Evolutionary conservation across 2,888 invertebrate species (phyloP).

Genomic region (Stegana nigrithorax): DNA sequence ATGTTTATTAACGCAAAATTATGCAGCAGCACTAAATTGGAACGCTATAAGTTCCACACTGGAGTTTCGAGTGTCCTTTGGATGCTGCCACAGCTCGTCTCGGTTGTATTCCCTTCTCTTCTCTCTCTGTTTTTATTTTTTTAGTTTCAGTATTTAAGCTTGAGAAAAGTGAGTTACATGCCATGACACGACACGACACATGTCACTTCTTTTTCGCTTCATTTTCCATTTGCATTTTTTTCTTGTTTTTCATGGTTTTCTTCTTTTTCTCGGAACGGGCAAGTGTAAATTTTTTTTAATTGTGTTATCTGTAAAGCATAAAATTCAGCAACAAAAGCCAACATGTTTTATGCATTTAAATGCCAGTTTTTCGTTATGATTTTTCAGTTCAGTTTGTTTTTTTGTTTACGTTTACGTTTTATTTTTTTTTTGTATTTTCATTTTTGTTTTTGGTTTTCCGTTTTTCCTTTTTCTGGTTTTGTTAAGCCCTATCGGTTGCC

Average conservation of each 20-base stretch:
- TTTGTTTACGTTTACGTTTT: background rate
- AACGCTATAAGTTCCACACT: constrained; percentile 54
- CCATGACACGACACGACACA: no score
- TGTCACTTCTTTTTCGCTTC: background rate
- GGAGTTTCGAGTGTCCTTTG: constrained; percentile 30
- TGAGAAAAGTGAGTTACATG: no score
- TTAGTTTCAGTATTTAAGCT: background rate
- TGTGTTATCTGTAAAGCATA: background rate
- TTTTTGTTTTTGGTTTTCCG: background rate
- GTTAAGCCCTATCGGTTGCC: background rate
- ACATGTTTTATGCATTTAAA: no score
- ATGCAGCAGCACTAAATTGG: constrained; percentile 57
- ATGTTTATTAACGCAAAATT: constrained; percentile 47
- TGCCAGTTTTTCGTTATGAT: background rate
- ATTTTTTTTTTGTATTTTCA: background rate
- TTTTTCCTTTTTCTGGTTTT: background rate
- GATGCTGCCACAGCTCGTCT: background rate
- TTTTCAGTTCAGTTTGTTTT: no score
- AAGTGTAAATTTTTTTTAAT: background rate
- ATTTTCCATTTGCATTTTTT: background rate
- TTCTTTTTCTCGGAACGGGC: no score
- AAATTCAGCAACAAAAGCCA: no score
- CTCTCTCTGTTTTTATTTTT: background rate
- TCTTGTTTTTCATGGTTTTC: background rate
- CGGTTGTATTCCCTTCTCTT: background rate